phyloP scores from a whole-genome alignment of 2,113 vertebrate genomes.

The Cavia porcellus region DNA sequence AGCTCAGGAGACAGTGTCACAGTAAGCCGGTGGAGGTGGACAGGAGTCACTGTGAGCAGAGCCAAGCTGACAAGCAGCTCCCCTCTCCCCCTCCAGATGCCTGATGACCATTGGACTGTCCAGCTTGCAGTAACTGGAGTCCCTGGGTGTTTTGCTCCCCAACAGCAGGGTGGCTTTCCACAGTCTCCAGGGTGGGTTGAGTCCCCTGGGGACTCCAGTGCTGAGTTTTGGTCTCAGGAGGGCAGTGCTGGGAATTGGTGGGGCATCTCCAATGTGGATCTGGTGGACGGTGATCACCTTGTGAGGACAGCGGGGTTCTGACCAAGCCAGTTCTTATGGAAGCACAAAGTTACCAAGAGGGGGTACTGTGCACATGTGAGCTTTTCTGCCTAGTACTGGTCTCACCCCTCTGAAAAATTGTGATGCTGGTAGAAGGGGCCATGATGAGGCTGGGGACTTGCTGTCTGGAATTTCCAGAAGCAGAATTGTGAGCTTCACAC shows the following conservation, averaged over 20 bases:
- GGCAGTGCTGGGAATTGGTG: accelerated
- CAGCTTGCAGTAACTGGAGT: accelerated
- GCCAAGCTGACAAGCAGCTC: accelerated
- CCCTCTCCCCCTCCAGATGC: too few relatives aligned
- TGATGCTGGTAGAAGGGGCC: background rate
- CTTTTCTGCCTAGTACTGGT: too few relatives aligned
- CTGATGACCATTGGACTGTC: accelerated
- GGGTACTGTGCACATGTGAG: accelerated
- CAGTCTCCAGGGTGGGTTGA: background rate
- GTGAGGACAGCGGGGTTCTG: background rate
- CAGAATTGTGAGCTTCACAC: background rate
- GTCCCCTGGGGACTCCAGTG: too few relatives aligned
- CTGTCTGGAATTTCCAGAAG: background rate
- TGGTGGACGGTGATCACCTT: background rate
- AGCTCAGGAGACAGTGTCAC: background rate
- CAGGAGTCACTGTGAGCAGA: background rate
- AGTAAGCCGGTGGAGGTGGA: background rate
- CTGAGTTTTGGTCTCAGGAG: too few relatives aligned
- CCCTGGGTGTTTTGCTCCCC: accelerated
- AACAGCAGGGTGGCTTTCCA: accelerated
- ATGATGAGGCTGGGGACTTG: background rate
- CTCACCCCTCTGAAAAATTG: background rate
- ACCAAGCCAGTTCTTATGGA: background rate
- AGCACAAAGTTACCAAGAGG: too few relatives aligned
- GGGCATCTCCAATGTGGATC: too few relatives aligned